phyloP scores from a whole-genome alignment of 2,113 vertebrate genomes.

The Loxodonta africana region DNA sequence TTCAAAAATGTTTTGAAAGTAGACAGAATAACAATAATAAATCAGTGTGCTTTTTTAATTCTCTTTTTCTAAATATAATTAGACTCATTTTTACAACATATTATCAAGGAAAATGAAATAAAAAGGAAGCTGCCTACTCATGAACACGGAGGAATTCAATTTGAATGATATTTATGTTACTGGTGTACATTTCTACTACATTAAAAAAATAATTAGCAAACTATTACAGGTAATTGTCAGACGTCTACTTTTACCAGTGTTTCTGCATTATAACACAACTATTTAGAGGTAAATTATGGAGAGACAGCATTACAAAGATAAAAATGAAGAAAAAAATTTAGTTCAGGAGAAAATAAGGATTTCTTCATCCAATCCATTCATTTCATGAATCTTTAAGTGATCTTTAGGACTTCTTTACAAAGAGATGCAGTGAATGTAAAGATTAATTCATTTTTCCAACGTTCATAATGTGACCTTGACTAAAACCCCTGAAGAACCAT shows the following conservation, averaged over 20 bases:
- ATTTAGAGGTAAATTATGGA: neutral
- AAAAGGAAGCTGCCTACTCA: neutral
- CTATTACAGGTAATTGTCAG: neutral
- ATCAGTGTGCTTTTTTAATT: neutral
- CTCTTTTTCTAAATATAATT: conserved; percentile 12
- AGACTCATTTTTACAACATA: conserved; percentile 20
- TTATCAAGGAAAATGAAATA: conserved; percentile 45
- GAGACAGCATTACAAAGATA: neutral
- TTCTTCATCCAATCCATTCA: conserved; percentile 15
- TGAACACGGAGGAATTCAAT: conserved; percentile 45
- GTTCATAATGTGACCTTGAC: neutral
- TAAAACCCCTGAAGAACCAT: conserved; percentile 27
- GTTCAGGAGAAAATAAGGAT: conserved; percentile 31
- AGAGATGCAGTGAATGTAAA: neutral
- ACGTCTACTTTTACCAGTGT: conserved; percentile 30
- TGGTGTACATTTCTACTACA: neutral
- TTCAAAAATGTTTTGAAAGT: conserved; percentile 29
- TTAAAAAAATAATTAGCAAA: conserved; percentile 4
- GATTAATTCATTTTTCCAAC: neutral
- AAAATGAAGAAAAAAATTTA: conserved; percentile 31
- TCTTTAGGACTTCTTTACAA: conserved; percentile 50
- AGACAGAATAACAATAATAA: conserved; percentile 33
- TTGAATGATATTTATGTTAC: neutral
- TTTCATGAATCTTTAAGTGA: conserved; percentile 40
- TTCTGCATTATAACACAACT: neutral